These are phyloP conservation scores for Lophius piscatorius DNA, from an alignment of 2,113 vertebrate species.

Conservation along the genomic window DNA sequence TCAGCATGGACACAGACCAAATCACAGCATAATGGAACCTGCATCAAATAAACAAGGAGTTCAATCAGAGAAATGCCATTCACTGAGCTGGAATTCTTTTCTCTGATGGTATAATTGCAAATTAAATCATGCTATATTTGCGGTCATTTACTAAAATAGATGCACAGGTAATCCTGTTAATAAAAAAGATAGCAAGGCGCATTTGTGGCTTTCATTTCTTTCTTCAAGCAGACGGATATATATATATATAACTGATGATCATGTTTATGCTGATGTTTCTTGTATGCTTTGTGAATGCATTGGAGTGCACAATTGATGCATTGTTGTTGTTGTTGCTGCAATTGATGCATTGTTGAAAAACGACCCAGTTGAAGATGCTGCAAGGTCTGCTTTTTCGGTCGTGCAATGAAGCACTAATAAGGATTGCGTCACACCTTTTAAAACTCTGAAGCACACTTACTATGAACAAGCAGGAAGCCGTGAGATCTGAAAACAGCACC, in stretches of 20 bases:
- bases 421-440: conserved; percentile 49
- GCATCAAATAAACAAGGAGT: conserved; percentile 66
- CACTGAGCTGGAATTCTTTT: conserved; percentile 58
- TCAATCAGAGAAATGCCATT: conserved; percentile 64
- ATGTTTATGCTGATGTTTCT: not conserved
- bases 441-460: conserved; percentile 61
- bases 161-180: conserved; percentile 23
- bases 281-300: not conserved
- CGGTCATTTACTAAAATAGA: conserved; percentile 42
- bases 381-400: conserved; percentile 24
- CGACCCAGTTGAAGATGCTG: not conserved
- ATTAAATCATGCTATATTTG: conserved; percentile 61
- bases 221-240: too few species aligned
- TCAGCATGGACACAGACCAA: conserved; percentile 65
- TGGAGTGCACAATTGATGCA: not conserved
- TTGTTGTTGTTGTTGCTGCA: not conserved
- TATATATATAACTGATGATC: not conserved
- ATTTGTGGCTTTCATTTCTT: conserved; percentile 9
- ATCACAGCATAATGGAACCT: conserved; percentile 75
- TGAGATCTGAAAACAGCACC: conserved; percentile 62
- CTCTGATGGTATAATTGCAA: conserved; percentile 40
- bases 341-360: conserved; percentile 1
- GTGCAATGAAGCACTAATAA: conserved; percentile 43
- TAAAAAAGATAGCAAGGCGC: conserved; percentile 18
- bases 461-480: conserved; percentile 55